These are phyloP conservation scores for Penelope pileata DNA, from an alignment of 2,113 vertebrate genomes.

Conservation along the genomic window DNA sequence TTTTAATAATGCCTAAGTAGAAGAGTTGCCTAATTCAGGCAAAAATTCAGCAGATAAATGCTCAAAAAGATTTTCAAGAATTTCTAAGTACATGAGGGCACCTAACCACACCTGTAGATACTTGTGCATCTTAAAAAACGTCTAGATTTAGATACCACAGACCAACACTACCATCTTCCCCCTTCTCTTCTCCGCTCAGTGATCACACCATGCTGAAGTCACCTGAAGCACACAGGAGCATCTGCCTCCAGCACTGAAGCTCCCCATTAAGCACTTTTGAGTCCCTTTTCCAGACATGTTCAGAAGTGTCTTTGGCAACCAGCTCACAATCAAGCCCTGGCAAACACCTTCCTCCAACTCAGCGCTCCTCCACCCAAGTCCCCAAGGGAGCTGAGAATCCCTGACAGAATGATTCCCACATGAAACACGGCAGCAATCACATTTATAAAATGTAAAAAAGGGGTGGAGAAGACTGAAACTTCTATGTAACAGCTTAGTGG, in stretches of 20 bases:
- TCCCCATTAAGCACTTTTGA: background rate
- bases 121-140: background rate
- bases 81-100: background rate
- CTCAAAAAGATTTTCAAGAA: background rate
- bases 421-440: background rate
- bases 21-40: background rate
- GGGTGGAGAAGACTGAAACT: background rate
- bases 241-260: background rate
- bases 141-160: background rate
- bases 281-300: background rate
- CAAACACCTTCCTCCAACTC: background rate
- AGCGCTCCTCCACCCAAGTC: background rate
- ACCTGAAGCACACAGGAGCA: accelerated
- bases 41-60: background rate
- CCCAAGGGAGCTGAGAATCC: background rate
- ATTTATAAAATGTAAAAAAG: background rate
- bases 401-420: background rate
- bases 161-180: background rate
- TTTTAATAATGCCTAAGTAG: background rate
- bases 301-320: background rate
- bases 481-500: background rate
- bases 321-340: background rate
- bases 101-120: background rate
- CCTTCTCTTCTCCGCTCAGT: background rate
- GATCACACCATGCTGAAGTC: background rate